These are phyloP conservation scores for Ictalurus punctatus DNA, from an alignment of 2,113 vertebrate species.

Conservation along the genomic window DNA sequence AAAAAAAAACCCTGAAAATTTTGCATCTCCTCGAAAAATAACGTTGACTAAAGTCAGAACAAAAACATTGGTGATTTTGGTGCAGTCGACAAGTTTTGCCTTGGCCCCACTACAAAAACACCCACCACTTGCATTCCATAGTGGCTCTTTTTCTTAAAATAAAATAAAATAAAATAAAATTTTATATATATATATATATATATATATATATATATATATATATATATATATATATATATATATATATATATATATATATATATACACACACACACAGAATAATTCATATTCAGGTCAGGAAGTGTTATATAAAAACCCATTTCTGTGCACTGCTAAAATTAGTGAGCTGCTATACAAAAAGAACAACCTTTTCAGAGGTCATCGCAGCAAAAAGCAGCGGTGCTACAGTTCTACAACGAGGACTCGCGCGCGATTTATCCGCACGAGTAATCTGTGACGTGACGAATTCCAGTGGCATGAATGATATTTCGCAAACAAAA, in stretches of 20 bases:
- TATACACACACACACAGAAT: no score
- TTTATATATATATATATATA: no score
- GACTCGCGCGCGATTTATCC: background rate
- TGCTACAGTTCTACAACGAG: background rate
- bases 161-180: no score
- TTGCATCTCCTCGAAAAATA: background rate
- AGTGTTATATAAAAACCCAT: conserved; percentile 13
- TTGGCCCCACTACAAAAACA: background rate
- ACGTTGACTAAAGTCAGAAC: background rate
- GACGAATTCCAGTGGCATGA: background rate
- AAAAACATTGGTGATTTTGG: background rate
- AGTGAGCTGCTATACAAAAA: background rate
- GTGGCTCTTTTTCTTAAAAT: no score
- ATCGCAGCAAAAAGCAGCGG: background rate
- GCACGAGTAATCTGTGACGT: background rate
- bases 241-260: no score
- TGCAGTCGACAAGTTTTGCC: background rate
- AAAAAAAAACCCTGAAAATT: no score
- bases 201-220: no score
- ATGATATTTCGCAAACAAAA: background rate
- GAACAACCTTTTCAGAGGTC: conserved; percentile 12
- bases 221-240: no score
- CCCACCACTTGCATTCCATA: background rate
- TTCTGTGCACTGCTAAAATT: conserved; percentile 8
- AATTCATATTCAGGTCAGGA: conserved; percentile 8